phyloP scores from a whole-genome alignment of 2,797 vertebrate species.

The Melanotaenia nigrans region DNA sequence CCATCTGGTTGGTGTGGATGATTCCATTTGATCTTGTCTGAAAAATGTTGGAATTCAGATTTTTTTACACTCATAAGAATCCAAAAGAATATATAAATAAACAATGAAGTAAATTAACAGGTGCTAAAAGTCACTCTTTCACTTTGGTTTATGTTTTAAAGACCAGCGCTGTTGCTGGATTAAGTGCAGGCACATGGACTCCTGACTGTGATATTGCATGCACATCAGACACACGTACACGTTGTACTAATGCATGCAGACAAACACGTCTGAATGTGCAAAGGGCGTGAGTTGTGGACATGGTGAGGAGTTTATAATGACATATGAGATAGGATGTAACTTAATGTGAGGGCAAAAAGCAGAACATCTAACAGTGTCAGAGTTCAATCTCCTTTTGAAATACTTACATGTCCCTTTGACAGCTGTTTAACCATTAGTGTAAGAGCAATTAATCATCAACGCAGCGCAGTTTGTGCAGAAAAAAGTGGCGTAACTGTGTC shows the following conservation, averaged over 20 bases:
- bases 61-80: neutral
- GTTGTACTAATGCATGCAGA: neutral
- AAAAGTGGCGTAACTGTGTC: neutral
- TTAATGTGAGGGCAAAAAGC: conserved; percentile 34
- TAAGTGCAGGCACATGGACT: conserved; percentile 11
- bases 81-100: neutral
- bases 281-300: conserved; percentile 19
- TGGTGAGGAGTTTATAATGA: neutral
- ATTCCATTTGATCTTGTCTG: too few relatives aligned
- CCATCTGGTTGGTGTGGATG: neutral
- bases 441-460: conserved; percentile 46
- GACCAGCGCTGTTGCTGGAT: neutral
- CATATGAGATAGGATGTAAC: conserved; percentile 17
- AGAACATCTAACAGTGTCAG: conserved; percentile 18
- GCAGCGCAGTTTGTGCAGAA: neutral
- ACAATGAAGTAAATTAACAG: neutral
- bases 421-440: conserved; percentile 34
- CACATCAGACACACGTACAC: neutral
- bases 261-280: conserved; percentile 4
- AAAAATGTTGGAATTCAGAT: neutral
- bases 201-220: neutral
- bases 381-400: conserved; percentile 39
- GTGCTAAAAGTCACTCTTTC: conserved; percentile 15
- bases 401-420: neutral
- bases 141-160: conserved; percentile 13